A percentile compares a stretch with the other conserved stretches of the same genome.
Evolutionary conservation across 2,797 vertebrate genomes (phyloP).

Genomic region (Poecile montanus): DNA sequence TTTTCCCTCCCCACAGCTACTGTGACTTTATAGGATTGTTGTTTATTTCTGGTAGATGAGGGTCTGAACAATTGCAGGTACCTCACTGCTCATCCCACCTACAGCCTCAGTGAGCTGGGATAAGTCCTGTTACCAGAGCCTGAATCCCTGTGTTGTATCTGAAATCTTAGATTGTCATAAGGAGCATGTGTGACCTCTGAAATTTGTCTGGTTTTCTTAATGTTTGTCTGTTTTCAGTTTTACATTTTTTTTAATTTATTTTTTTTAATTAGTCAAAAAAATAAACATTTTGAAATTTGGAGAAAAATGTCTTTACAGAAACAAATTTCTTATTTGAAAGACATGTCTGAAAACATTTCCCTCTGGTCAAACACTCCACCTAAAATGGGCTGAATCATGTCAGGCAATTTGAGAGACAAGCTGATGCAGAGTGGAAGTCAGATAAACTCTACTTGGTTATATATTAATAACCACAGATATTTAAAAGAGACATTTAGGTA

Average conservation of each 20-base stretch:
- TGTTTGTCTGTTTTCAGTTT: slow-evolving; percentile 51
- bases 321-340: background rate
- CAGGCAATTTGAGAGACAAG: background rate
- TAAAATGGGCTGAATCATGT: background rate
- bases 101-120: background rate
- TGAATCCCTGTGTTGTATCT: background rate
- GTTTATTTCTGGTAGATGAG: background rate
- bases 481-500: background rate
- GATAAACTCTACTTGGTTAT: background rate
- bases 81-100: background rate
- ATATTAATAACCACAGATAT: background rate
- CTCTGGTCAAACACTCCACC: background rate
- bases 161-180: background rate
- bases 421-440: background rate
- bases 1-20: background rate
- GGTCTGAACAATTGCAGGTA: background rate
- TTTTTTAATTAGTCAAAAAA: slow-evolving; percentile 71
- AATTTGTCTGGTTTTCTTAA: slow-evolving; percentile 55
- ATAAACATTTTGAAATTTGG: slow-evolving; percentile 80
- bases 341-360: background rate
- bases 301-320: slow-evolving; percentile 57
- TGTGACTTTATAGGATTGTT: background rate
- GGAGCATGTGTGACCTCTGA: slow-evolving; percentile 59
- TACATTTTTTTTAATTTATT: background rate
- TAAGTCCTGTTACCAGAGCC: background rate